phyloP scores from a whole-genome alignment of 2,113 vertebrate genomes.

The Elephantulus edwardii region DNA sequence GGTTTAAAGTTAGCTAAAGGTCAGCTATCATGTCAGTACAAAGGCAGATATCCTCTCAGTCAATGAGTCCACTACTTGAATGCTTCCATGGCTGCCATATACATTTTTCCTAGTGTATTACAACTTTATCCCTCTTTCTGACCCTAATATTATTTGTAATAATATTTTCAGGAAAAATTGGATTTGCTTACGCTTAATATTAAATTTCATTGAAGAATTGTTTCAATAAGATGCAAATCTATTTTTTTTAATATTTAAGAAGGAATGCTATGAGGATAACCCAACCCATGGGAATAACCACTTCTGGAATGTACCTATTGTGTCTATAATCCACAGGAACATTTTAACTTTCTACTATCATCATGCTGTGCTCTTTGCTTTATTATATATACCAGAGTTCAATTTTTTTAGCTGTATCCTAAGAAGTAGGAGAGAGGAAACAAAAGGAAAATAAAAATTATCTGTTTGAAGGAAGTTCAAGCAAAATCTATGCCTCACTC shows the following conservation, averaged over 20 bases:
- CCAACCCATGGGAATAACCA: neutral
- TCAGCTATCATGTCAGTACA: neutral
- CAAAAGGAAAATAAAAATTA: neutral
- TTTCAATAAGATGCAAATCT: neutral
- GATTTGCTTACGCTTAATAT: neutral
- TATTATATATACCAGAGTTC: neutral
- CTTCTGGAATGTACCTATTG: neutral
- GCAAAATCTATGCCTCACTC: no score
- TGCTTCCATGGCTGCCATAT: neutral
- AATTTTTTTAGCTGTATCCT: neutral
- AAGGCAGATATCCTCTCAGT: neutral
- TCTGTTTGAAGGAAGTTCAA: neutral
- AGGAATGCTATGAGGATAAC: no score
- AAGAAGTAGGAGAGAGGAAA: neutral
- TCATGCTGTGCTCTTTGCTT: neutral
- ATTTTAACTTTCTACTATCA: neutral
- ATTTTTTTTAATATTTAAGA: neutral
- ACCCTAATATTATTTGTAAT: neutral
- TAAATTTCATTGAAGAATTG: neutral
- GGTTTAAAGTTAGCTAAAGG: no score
- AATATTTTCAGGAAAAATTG: neutral
- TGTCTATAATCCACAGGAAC: neutral
- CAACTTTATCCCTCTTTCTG: neutral
- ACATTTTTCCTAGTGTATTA: neutral
- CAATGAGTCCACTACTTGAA: neutral